phyloP scores from a whole-genome alignment of 1,140 invertebrate genomes.

The Drosophila kepulauana region DNA sequence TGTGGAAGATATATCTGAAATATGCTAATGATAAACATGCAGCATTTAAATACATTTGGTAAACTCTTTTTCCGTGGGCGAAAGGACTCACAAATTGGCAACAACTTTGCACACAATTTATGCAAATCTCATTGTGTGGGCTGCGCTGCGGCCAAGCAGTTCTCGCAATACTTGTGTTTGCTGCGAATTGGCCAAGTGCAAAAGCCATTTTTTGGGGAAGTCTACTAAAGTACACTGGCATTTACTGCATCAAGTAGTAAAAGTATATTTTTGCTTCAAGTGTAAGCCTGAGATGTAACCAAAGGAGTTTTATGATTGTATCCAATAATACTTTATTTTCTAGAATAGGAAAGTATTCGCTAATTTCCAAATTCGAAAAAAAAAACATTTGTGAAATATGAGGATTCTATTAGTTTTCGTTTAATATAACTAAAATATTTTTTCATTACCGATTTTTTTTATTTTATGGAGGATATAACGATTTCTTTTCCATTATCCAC shows the following conservation, averaged over 20 bases:
- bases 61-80: slow-evolving; percentile 31
- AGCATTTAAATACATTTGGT: slow-evolving; percentile 34
- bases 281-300: too few species aligned
- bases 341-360: too few species aligned
- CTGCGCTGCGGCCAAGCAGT: neutral
- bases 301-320: too few species aligned
- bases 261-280: too few species aligned
- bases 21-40: slow-evolving; percentile 62
- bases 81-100: slow-evolving; percentile 33
- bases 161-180: slow-evolving; percentile 1
- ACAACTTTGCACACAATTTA: slow-evolving; percentile 29
- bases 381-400: too few species aligned
- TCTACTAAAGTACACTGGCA: neutral
- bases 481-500: too few species aligned
- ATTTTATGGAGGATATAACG: too few species aligned
- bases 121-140: slow-evolving; percentile 36
- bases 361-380: too few species aligned
- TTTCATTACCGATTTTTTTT: too few species aligned
- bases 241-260: neutral
- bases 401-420: too few species aligned
- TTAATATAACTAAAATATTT: too few species aligned
- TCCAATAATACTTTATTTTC: too few species aligned
- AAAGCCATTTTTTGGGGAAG: neutral
- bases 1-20: slow-evolving; percentile 24
- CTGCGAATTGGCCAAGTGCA: neutral